Evolutionary conservation across 2,888 invertebrate species (phyloP).

Genomic region (Oegoconia quadripuncta): DNA sequence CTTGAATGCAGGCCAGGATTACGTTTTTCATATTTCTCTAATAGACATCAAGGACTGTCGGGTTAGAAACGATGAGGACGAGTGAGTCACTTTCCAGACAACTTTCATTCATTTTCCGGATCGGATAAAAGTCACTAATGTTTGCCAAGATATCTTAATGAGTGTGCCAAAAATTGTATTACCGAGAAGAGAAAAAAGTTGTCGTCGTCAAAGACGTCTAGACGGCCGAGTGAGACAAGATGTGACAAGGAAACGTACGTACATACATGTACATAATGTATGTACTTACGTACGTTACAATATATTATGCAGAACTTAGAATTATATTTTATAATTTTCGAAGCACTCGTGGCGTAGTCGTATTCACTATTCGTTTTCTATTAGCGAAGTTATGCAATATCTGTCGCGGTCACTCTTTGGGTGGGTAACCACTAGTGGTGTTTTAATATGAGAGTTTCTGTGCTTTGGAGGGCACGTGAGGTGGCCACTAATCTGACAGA

Average conservation of each 20-base stretch:
- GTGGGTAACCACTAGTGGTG: too few species aligned
- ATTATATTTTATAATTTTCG: too few species aligned
- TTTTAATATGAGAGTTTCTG: too few species aligned
- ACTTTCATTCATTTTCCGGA: conserved; percentile 73
- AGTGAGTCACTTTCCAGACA: conserved; percentile 55
- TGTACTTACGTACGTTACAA: too few species aligned
- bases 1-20: conserved; percentile 21
- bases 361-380: not conserved
- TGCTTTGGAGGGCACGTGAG: too few species aligned
- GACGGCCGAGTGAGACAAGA: conserved; percentile 61
- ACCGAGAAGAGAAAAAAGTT: conserved; percentile 66
- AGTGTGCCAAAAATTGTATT: conserved; percentile 71
- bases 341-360: too few species aligned
- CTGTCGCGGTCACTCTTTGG: not conserved
- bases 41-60: conserved; percentile 43
- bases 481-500: too few species aligned
- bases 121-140: conserved; percentile 59
- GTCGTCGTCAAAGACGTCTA: conserved; percentile 58
- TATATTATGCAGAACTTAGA: too few species aligned
- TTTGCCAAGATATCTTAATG: conserved; percentile 68
- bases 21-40: conserved; percentile 17
- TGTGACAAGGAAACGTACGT: conserved; percentile 35
- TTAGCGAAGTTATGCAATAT: not conserved
- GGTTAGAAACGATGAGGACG: conserved; percentile 31
- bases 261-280: not conserved